A percentile compares a stretch with the other conserved stretches of the same genome.
Conservation (phyloP, 2,888 invertebrate species). For the Himalopsyche japonica region DNA sequence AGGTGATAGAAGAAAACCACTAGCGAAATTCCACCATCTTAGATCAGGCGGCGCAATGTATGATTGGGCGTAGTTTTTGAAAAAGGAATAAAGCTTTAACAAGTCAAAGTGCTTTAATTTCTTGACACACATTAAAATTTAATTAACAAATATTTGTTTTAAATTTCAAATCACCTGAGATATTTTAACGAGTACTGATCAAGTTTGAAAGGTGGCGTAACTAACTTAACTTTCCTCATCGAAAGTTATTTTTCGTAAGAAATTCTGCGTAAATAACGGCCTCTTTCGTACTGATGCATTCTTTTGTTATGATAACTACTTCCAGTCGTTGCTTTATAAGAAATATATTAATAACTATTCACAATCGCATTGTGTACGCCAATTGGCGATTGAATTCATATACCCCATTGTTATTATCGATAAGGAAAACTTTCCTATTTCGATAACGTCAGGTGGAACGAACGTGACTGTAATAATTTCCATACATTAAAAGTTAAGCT, state of each 20-base stretch:
- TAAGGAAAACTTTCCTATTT: neutral
- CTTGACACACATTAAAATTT: too few relatives aligned
- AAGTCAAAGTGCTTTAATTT: too few relatives aligned
- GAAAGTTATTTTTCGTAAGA: too few relatives aligned
- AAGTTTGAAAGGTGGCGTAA: too few relatives aligned
- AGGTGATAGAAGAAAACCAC: neutral
- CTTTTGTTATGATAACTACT: neutral
- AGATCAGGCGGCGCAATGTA: neutral
- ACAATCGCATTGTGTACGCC: neutral
- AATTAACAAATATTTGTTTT: too few relatives aligned
- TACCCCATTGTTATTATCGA: neutral
- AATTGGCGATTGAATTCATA: neutral
- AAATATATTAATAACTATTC: neutral
- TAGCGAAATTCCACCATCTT: neutral
- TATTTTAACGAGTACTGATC: too few relatives aligned
- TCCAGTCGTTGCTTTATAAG: neutral
- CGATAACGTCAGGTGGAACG: neutral
- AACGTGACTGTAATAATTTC: neutral
- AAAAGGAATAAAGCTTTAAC: neutral
- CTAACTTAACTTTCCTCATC: too few relatives aligned
- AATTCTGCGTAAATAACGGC: too few relatives aligned
- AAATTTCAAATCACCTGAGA: too few relatives aligned
- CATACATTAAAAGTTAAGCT: too few relatives aligned
- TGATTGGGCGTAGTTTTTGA: neutral
- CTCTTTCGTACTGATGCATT: too few relatives aligned